phyloP scores from a whole-genome alignment of 1,140 invertebrate species.

The Eurosta solidaginis region DNA sequence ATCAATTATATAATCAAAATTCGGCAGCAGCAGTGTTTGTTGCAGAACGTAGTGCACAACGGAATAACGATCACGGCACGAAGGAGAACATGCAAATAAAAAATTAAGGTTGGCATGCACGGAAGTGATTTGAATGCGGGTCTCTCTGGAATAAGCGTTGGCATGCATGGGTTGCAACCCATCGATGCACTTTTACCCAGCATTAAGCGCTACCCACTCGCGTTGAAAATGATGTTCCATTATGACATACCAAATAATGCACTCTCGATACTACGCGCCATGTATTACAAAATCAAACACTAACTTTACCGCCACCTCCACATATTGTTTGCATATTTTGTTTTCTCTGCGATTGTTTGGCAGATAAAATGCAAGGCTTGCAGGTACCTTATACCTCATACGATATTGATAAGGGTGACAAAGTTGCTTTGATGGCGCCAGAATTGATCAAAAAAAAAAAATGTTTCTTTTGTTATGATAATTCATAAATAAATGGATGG shows the following conservation, averaged over 20 bases:
- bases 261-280: constrained; percentile 73
- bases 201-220: constrained; percentile 67
- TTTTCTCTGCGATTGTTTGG: constrained; percentile 81
- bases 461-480: too few species aligned
- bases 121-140: neutral
- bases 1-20: constrained; percentile 42
- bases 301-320: constrained; percentile 74
- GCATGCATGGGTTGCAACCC: constrained; percentile 25
- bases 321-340: constrained; percentile 83
- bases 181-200: neutral
- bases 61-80: constrained; percentile 31
- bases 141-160: constrained; percentile 31
- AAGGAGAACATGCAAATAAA: neutral
- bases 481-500: too few species aligned
- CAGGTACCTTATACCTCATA: constrained; percentile 71
- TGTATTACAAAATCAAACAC: constrained; percentile 69
- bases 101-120: neutral
- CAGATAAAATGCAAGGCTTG: constrained; percentile 70
- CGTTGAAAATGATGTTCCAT: constrained; percentile 92
- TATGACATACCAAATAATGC: constrained; percentile 86
- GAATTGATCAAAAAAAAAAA: constrained; percentile 71
- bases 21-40: constrained; percentile 48
- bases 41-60: neutral
- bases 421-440: constrained; percentile 83
- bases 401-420: constrained; percentile 77